A percentile compares a stretch with the other conserved stretches of the same genome.
Conservation (phyloP, 2,113 vertebrate genomes). For the Callopanchax toddi region DNA sequence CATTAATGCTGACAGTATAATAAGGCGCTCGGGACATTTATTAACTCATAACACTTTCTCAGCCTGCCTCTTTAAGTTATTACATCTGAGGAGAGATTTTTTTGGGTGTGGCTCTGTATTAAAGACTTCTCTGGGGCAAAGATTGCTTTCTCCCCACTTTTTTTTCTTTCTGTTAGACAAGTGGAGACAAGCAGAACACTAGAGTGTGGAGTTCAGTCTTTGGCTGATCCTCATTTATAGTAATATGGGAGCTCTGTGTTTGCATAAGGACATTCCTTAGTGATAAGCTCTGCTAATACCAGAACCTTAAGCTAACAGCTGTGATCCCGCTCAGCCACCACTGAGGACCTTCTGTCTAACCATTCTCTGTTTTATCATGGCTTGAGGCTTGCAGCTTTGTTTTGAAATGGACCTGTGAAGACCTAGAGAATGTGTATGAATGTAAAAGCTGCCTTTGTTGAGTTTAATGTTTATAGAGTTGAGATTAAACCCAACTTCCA, state of each 20-base stretch:
- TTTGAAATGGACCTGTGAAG: neutral
- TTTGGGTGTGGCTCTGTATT: constrained; percentile 28
- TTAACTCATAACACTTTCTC: neutral
- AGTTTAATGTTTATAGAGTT: neutral
- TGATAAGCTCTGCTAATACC: constrained; percentile 69
- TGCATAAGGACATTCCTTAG: constrained; percentile 74
- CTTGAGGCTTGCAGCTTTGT: constrained; percentile 15
- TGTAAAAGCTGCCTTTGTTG: neutral
- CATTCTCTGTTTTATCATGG: constrained; percentile 5
- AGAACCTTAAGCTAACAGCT: constrained; percentile 52
- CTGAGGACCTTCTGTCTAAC: constrained; percentile 18
- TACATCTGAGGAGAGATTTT: constrained; percentile 14
- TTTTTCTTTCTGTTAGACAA: constrained; percentile 32
- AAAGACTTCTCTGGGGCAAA: constrained; percentile 35
- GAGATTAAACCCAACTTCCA: neutral
- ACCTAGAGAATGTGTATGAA: neutral
- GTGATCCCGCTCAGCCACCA: constrained; percentile 36
- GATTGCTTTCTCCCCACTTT: constrained; percentile 8
- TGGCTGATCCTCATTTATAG: constrained; percentile 70
- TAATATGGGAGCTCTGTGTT: constrained; percentile 70
- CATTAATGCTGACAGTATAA: neutral
- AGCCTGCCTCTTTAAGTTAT: neutral
- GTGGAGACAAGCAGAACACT: constrained; percentile 56
- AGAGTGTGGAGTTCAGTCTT: constrained; percentile 57
- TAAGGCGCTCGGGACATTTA: neutral